Base-by-base conservation (phyloP, 2,888 invertebrate species). In the Synergus laeviventris region DNA sequence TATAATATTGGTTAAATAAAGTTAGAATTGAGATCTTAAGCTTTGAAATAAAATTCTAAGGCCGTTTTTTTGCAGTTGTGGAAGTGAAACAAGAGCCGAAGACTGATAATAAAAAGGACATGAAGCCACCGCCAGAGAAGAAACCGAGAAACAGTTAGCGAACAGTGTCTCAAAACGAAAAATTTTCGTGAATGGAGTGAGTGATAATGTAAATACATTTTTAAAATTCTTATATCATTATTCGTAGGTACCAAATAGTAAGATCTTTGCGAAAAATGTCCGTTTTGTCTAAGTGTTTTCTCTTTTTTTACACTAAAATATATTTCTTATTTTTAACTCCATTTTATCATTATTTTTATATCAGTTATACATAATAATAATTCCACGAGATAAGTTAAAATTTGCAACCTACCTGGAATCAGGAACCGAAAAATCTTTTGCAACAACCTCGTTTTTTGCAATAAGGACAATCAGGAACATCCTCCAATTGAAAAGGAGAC, bases 111-210 rank as follows among this genome's bases (percentile, higher is more conserved):
- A 93, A 92, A 81, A 92, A 93, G 81, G 93, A 93, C 82, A 96
- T 96, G 94, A 97, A 96, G 91, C 97, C 97, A 74, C 97, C 97
- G 9, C 96, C 97, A 73, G 97, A 97, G 87, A 97, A 96, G 87
- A 97, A 97, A 89, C 94, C 94, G 7, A 94, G 96, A 91, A 88
- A 91, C 91, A 88, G 89, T 75, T 82, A 79, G 49, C 49, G 42
- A 70, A 24, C 5, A 49, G n/a, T 49, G 36, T 21, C 18, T 56
- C 5, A 11, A 49, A 70, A 70, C 45, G 21, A 45, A 21, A 14
- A 66, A 14, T 39, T n/a, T 45, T 42, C 16, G 45, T 18, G 24
- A 39, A 64, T 21, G 38, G 16, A 49, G 31, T 45, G 11, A 70
- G 45, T 70, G 70, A n/a, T 4, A n/a, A 31, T 70, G 70, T 70